These are phyloP conservation scores for Drosophila anomalata DNA, from an alignment of 2,888 invertebrate genomes.

Conservation along the genomic window DNA sequence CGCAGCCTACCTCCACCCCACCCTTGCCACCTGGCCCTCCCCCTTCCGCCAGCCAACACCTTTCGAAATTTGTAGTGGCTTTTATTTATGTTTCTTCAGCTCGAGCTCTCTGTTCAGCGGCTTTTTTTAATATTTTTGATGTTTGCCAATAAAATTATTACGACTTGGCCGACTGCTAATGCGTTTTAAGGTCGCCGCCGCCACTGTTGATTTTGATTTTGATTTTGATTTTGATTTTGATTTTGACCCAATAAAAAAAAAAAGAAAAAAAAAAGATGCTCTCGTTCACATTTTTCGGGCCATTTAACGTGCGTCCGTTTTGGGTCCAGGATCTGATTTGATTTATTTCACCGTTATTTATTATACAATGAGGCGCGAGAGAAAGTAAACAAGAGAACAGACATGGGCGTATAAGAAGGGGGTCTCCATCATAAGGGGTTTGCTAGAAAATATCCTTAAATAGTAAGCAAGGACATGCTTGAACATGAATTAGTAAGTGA, in stretches of 20 bases:
- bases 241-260: conserved; percentile 47
- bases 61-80: conserved; percentile 57
- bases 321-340: conserved; percentile 48
- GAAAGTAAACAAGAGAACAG: conserved; percentile 41
- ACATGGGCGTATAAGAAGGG: neutral
- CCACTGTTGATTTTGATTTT: conserved; percentile 8
- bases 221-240: conserved; percentile 30
- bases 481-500: neutral
- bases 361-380: conserved; percentile 51
- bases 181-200: conserved; percentile 69
- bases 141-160: conserved; percentile 78
- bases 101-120: conserved; percentile 7
- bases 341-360: conserved; percentile 66
- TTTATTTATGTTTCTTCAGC: conserved; percentile 28
- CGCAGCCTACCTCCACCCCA: conserved; percentile 33
- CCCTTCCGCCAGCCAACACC: conserved; percentile 60
- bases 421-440: neutral
- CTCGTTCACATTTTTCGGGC: conserved; percentile 68
- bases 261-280: conserved; percentile 20
- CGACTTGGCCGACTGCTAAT: conserved; percentile 69
- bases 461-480: neutral
- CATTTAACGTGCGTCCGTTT: conserved; percentile 62
- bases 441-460: neutral
- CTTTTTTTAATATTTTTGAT: conserved; percentile 50
- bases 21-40: neutral